Conservation (phyloP, 1,140 invertebrate species). For the Lasioglossum baleicum region DNA sequence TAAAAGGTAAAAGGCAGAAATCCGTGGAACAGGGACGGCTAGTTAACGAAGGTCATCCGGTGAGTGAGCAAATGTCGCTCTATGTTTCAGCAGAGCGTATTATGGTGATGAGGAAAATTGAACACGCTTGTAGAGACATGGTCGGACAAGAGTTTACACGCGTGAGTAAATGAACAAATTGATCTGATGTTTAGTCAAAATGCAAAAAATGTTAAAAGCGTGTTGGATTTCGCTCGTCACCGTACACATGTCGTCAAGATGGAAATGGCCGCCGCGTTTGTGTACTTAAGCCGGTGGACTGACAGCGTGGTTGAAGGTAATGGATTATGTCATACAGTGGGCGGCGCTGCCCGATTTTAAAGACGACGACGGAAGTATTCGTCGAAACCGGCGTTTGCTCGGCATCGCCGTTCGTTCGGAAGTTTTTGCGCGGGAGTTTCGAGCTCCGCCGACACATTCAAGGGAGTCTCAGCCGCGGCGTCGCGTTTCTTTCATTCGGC, state of each 20-base stretch:
- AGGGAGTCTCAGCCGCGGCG: neutral
- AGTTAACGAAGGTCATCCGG: conserved; percentile 22
- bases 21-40: neutral
- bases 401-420: conserved; percentile 4
- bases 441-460: conserved; percentile 21
- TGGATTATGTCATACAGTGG: conserved; percentile 56
- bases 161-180: no score
- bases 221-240: no score
- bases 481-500: conserved; percentile 38
- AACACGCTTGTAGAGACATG: no score
- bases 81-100: neutral
- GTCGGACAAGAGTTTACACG: no score
- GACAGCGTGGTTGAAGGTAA: conserved; percentile 57
- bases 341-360: conserved; percentile 34
- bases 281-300: conserved; percentile 37
- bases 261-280: conserved; percentile 9
- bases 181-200: no score
- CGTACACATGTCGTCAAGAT: neutral
- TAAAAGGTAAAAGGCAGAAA: no score
- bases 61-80: conserved; percentile 18
- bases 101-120: no score
- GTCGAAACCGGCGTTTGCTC: neutral
- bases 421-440: conserved; percentile 41
- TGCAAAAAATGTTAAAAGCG: no score
- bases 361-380: conserved; percentile 41